These are phyloP conservation scores for Crax fasciolata DNA, from an alignment of 2,797 vertebrate species.

Conservation along the genomic window DNA sequence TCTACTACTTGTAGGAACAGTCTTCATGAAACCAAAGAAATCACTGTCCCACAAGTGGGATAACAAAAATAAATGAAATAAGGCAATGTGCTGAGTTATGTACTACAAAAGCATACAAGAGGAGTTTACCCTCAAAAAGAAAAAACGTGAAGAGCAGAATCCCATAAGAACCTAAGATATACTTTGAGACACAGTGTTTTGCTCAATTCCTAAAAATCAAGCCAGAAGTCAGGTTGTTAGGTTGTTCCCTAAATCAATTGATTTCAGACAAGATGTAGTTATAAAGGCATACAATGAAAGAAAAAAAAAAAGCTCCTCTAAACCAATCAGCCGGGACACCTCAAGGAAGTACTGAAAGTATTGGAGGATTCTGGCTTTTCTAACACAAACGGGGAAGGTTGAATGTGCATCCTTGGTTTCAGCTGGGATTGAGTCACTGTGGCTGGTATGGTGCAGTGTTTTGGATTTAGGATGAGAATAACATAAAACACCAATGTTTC, in stretches of 20 bases:
- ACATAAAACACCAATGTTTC: too few species aligned
- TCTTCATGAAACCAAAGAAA: too few species aligned
- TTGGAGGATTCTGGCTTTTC: neutral
- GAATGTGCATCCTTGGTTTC: too few species aligned
- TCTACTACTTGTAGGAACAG: neutral
- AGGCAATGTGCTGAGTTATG: neutral
- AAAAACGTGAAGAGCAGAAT: neutral
- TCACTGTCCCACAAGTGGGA: too few species aligned
- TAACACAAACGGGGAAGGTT: neutral
- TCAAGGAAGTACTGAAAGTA: neutral
- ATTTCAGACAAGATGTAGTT: neutral
- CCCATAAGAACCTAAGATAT: neutral
- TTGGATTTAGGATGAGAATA: too few species aligned
- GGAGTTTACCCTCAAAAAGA: neutral
- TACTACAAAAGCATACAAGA: neutral
- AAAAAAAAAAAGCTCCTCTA: neutral
- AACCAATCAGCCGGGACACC: neutral
- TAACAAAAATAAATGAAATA: neutral
- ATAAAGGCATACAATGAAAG: neutral
- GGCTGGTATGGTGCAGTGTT: too few species aligned
- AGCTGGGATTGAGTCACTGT: too few species aligned
- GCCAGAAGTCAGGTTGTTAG: neutral
- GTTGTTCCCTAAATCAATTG: neutral
- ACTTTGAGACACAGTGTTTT: neutral
- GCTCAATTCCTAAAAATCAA: conserved; percentile 6